phyloP scores from a whole-genome alignment of 2,113 vertebrate genomes.

The Acinonyx jubatus region DNA sequence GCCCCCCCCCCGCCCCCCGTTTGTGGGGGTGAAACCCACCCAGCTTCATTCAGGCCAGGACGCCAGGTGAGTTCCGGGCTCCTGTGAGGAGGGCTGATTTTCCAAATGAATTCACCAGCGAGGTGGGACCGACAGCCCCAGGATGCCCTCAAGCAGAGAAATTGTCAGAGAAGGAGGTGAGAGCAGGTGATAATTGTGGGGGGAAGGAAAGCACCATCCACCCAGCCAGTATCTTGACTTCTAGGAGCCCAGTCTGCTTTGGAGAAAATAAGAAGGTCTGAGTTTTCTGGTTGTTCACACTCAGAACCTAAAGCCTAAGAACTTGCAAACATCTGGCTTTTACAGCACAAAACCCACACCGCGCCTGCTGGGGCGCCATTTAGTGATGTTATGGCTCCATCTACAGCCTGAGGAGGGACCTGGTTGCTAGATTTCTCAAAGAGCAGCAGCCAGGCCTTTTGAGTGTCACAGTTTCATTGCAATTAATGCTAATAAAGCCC shows the following conservation, averaged over 20 bases:
- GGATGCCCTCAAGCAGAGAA: slow-evolving; percentile 73
- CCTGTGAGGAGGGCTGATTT: not conserved
- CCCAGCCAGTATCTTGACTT: not conserved
- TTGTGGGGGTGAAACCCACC: not conserved
- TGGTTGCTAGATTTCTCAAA: not conserved
- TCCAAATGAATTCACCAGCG: slow-evolving; percentile 39
- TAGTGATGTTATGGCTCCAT: slow-evolving; percentile 85
- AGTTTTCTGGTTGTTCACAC: slow-evolving; percentile 67
- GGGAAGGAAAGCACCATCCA: slow-evolving; percentile 24
- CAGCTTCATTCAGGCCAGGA: not conserved
- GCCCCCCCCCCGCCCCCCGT: too few relatives aligned
- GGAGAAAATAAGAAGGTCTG: slow-evolving; percentile 48
- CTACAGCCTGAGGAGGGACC: slow-evolving; percentile 78
- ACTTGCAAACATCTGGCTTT: slow-evolving; percentile 33
- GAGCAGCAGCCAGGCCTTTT: not conserved
- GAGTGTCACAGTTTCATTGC: not conserved
- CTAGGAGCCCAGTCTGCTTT: slow-evolving; percentile 14
- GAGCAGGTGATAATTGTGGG: slow-evolving; percentile 62
- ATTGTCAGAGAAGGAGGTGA: slow-evolving; percentile 47
- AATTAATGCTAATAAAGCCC: slow-evolving; percentile 19
- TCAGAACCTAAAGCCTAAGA: slow-evolving; percentile 69
- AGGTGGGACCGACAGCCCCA: slow-evolving; percentile 41
- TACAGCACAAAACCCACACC: not conserved
- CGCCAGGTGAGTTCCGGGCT: rapidly evolving
- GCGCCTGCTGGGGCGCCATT: slow-evolving; percentile 26